These are phyloP conservation scores for Enteromius fasciolatus DNA, from an alignment of 2,797 vertebrate genomes.

Conservation along the genomic window DNA sequence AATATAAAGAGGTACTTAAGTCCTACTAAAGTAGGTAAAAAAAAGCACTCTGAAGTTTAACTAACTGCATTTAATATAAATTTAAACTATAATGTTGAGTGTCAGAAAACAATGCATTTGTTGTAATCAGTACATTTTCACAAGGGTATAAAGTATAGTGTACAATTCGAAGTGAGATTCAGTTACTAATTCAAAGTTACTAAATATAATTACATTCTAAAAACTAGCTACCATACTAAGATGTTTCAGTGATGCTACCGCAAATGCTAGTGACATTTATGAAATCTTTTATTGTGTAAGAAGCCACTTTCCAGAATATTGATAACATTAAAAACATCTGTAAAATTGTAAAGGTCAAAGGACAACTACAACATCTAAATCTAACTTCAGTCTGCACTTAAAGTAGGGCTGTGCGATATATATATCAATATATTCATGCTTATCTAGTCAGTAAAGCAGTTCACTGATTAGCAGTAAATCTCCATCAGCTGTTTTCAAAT, in stretches of 20 bases:
- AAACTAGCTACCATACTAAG: background rate
- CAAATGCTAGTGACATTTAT: background rate
- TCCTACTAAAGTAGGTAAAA: background rate
- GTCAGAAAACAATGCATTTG: background rate
- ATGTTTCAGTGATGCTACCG: background rate
- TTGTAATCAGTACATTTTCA: background rate
- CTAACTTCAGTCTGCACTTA: conserved; percentile 3
- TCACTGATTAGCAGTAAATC: too few relatives aligned
- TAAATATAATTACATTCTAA: background rate
- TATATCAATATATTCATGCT: too few relatives aligned
- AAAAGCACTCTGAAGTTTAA: background rate
- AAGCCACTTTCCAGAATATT: background rate
- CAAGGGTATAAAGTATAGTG: background rate
- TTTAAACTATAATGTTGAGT: background rate
- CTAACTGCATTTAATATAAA: background rate
- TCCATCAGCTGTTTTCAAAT: too few relatives aligned
- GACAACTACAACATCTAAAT: background rate
- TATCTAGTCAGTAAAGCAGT: too few relatives aligned
- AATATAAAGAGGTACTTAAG: background rate
- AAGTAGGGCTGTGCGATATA: too few relatives aligned
- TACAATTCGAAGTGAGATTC: background rate
- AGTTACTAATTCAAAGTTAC: background rate
- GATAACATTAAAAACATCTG: background rate
- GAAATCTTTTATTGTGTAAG: background rate
- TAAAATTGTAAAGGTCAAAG: background rate